Evolutionary conservation across 2,113 vertebrate species (phyloP).

Genomic region (Bolborhynchus lineola): DNA sequence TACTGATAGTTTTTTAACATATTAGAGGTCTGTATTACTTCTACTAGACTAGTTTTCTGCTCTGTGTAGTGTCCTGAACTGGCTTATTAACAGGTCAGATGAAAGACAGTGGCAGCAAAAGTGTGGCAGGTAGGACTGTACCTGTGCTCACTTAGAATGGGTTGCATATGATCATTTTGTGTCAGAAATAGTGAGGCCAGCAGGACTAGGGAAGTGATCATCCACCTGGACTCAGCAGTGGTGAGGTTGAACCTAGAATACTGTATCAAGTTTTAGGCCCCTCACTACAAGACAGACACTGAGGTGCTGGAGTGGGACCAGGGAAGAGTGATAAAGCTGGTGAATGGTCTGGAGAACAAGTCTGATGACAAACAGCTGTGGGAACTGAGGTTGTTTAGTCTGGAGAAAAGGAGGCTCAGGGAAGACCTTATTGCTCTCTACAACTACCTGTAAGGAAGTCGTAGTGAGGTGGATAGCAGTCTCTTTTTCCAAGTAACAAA

Average conservation of each 20-base stretch:
- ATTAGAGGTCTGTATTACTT: not conserved
- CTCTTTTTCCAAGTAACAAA: not conserved
- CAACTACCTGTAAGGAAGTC: not conserved
- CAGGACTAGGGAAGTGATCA: not conserved
- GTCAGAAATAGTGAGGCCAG: not conserved
- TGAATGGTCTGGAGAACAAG: not conserved
- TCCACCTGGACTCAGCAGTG: not conserved
- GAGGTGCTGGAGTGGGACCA: not conserved
- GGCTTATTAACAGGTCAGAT: not conserved
- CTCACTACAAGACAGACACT: not conserved
- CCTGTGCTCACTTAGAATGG: not conserved
- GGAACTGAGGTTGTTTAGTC: not conserved
- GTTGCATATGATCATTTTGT: not conserved
- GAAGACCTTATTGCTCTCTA: fast-evolving
- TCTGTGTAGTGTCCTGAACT: not conserved
- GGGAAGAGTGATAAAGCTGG: not conserved
- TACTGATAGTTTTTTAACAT: not conserved
- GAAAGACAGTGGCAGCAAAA: not conserved
- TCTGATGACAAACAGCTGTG: not conserved
- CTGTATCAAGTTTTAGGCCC: not conserved
- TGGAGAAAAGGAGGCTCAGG: not conserved
- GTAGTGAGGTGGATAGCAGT: fast-evolving
- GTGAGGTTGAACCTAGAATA: not conserved
- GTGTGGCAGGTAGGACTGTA: not conserved
- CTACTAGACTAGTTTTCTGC: not conserved